Evolutionary conservation across 1,140 invertebrate genomes (phyloP), one percentile per base, ranked within the genome.

Genomic region (Apocrypta bakeri): DNA sequence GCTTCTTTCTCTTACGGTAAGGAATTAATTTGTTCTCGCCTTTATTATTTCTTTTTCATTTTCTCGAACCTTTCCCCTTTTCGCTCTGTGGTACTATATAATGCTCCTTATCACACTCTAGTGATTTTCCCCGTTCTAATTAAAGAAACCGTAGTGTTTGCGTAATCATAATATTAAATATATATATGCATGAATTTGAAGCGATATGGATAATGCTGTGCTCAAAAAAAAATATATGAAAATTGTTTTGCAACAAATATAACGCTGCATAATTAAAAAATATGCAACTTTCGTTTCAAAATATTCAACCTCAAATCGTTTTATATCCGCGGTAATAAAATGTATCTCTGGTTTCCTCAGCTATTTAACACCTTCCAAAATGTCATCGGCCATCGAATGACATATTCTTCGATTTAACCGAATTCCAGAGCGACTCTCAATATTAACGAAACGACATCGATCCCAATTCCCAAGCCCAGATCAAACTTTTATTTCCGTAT

Each of bases 41-140:
- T 77, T 77, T 82, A 82, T 77, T 71, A 82, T 82, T 77, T 71
- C 66, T 82, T 79, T 79, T 80, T 81, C 56, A 61, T 81, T 82
- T 48, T 74, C 27, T 56, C 48, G 68, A 85, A 68, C n/a, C 31
- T 79, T 72, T 42, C 61, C 21, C 75, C 77, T 21, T 61, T 71
- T 64, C 31, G 7, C n/a, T 63, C 56, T 29, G 66, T 31, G 63
- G 37, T 69, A 56, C 33, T 81, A 75, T 81, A 82, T 71, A 82
- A 78, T 61, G 61, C 31, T 29, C 25, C 68, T 82, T 82, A 82
- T 82, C 81, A 73, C 66, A 78, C 56, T 77, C 66, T 72, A 73
- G 48, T 82, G 69, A 72, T 78, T 82, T 71, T 42, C 0, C 12
- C 72, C 27, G n/a, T 24, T 31, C 66, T 72, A 82, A 78, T 73